A percentile compares a stretch with the other conserved stretches of the same genome.
These are phyloP conservation scores for Cydia splendana DNA, from an alignment of 1,140 invertebrate genomes.

Conservation along the genomic window DNA sequence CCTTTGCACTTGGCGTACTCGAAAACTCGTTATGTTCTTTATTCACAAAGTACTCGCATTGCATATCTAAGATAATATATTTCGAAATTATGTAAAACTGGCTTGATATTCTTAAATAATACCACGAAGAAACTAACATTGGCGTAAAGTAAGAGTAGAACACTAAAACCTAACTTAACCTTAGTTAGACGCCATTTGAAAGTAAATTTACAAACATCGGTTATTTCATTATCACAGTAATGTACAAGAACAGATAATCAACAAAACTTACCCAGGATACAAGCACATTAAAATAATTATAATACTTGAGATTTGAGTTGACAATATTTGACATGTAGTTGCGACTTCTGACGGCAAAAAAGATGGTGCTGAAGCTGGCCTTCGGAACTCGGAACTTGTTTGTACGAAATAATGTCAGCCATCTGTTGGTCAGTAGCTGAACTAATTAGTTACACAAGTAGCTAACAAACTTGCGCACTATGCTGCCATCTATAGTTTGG, in stretches of 20 bases:
- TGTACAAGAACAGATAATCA: not conserved
- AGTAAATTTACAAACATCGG: not conserved
- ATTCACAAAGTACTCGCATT: not conserved
- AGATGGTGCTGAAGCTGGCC: not conserved
- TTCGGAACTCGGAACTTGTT: not conserved
- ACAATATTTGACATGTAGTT: not conserved
- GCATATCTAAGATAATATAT: not conserved
- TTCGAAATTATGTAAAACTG: not conserved
- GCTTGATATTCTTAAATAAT: not conserved
- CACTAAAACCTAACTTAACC: not conserved
- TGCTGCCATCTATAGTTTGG: not conserved
- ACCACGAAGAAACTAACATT: not conserved
- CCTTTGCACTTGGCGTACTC: not conserved
- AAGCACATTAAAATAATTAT: not conserved
- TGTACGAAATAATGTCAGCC: constrained; percentile 26
- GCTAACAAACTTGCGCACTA: not conserved
- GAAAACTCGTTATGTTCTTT: not conserved
- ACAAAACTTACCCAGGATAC: not conserved
- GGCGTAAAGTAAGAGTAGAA: not conserved
- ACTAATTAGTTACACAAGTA: not conserved
- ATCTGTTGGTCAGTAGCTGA: constrained; percentile 36
- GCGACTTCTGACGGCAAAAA: not conserved
- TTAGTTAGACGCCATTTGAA: not conserved
- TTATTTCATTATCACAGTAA: not conserved
- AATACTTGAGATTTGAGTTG: too few relatives aligned